These are phyloP conservation scores for Microctenopoma lineatum DNA, from an alignment of 2,797 vertebrate species.

Conservation along the genomic window DNA sequence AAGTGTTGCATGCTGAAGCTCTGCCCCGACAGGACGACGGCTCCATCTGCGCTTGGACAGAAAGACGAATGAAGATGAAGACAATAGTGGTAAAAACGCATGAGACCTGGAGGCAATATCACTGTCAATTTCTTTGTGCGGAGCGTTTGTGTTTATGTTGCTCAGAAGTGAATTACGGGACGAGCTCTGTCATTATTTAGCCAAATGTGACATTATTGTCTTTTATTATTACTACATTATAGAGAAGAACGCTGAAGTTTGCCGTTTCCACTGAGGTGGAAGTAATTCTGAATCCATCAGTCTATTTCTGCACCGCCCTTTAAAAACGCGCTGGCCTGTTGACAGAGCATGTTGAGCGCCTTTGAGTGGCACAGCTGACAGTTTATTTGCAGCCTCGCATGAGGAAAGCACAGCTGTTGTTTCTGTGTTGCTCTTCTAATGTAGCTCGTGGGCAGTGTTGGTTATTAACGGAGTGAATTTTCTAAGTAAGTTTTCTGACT, in stretches of 20 bases:
- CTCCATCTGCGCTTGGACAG: slow-evolving; percentile 60
- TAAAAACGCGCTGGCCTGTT: slow-evolving; percentile 35
- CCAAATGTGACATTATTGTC: slow-evolving; percentile 35
- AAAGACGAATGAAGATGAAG: slow-evolving; percentile 88
- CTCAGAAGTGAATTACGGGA: slow-evolving; percentile 44
- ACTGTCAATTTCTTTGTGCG: slow-evolving; percentile 24
- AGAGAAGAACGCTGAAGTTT: background rate
- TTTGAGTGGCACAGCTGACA: slow-evolving; percentile 46
- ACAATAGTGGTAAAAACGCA: slow-evolving; percentile 88
- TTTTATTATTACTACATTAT: background rate
- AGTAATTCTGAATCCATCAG: slow-evolving; percentile 12
- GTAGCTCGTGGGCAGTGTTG: background rate
- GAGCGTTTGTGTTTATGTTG: slow-evolving; percentile 17
- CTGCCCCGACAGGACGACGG: slow-evolving; percentile 47
- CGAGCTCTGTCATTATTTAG: slow-evolving; percentile 11
- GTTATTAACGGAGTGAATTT: background rate
- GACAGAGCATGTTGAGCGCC: slow-evolving; percentile 15
- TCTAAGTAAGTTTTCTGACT: background rate
- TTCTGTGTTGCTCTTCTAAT: background rate
- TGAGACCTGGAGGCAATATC: slow-evolving; percentile 51
- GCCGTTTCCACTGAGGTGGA: background rate
- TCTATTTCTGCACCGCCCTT: slow-evolving; percentile 26
- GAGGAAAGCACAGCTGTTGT: slow-evolving; percentile 36
- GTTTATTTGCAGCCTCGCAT: slow-evolving; percentile 34
- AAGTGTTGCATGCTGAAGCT: slow-evolving; percentile 46